phyloP scores from a whole-genome alignment of 2,113 vertebrate genomes.

The Ardeotis arabs region DNA sequence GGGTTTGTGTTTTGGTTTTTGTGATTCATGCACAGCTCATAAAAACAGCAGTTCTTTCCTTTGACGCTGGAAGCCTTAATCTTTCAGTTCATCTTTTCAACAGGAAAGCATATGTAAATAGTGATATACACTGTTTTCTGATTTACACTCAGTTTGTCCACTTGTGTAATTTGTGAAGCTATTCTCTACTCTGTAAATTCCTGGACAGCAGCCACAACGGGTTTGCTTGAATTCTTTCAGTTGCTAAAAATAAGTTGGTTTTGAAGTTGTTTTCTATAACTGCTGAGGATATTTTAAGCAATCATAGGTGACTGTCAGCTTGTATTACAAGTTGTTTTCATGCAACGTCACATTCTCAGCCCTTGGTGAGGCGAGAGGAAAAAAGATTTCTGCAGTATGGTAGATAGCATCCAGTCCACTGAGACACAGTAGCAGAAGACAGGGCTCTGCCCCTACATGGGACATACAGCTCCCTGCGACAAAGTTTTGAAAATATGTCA shows the following conservation, averaged over 20 bases:
- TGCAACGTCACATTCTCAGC: background rate
- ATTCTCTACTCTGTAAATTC: background rate
- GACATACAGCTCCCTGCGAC: background rate
- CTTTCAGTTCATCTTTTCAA: constrained; percentile 11
- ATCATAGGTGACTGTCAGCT: constrained; percentile 19
- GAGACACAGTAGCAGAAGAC: background rate
- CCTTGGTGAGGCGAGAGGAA: background rate
- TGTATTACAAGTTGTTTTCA: background rate
- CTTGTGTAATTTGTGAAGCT: constrained; percentile 29
- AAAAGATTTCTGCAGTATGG: background rate
- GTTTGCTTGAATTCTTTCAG: constrained; percentile 36
- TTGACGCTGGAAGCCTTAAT: background rate
- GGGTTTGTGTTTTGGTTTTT: constrained; percentile 2
- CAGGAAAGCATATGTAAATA: constrained; percentile 6
- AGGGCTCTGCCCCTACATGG: background rate
- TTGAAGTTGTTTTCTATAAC: constrained; percentile 45
- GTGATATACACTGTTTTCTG: constrained; percentile 1
- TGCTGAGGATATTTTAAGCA: background rate
- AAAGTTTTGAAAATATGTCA: background rate
- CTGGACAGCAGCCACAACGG: constrained; percentile 1
- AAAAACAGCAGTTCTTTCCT: constrained; percentile 20
- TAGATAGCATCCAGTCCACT: background rate
- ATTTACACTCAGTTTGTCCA: constrained; percentile 29
- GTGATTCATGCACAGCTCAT: constrained; percentile 30
- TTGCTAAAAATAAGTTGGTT: constrained; percentile 55